Conservation (phyloP, 1,140 invertebrate genomes). For the Nebria ingens region DNA sequence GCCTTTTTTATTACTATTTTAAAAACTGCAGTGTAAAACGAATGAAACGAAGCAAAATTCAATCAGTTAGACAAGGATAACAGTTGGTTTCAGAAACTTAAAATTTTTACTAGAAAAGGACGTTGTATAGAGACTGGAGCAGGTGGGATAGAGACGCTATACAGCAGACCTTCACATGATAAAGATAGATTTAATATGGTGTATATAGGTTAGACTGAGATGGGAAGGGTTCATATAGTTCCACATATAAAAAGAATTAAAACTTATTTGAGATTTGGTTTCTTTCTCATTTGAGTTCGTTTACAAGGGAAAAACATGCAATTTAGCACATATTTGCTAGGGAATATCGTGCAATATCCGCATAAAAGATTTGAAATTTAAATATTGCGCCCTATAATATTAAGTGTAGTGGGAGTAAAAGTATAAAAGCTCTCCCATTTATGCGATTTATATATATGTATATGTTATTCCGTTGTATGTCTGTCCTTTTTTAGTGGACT, state of each 20-base stretch:
- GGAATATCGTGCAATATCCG: no score
- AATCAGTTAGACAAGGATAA: background rate
- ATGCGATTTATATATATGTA: background rate
- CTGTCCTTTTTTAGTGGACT: background rate
- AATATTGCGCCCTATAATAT: no score
- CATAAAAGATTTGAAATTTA: no score
- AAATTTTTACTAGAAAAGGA: background rate
- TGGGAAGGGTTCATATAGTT: background rate
- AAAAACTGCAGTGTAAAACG: constrained; percentile 6
- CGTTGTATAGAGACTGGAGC: background rate
- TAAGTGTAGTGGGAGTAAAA: no score
- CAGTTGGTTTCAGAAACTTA: background rate
- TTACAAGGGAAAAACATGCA: no score
- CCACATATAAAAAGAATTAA: constrained; percentile 4
- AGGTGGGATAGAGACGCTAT: background rate
- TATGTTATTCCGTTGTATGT: background rate
- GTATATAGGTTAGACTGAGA: background rate
- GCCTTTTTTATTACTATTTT: constrained; percentile 7
- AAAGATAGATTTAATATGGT: background rate
- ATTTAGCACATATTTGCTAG: no score
- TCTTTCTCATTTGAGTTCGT: no score
- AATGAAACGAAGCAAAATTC: background rate
- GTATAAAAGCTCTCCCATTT: no score
- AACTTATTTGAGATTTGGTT: no score
- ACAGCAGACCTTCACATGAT: background rate